Evolutionary conservation across 2,113 vertebrate genomes (phyloP).

Genomic region (Brachypodius melanocephalos): DNA sequence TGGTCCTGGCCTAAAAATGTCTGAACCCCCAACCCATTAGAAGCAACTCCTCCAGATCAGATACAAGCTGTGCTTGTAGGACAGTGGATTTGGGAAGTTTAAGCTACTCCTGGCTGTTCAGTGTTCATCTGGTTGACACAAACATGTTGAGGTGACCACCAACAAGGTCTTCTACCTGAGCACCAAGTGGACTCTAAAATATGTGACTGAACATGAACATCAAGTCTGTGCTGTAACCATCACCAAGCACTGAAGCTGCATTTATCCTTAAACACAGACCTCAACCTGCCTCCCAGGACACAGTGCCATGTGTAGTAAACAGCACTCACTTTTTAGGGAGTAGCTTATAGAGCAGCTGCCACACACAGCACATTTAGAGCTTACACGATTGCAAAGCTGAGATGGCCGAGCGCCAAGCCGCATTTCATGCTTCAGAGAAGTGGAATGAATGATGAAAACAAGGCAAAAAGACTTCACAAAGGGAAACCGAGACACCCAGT

Average conservation of each 20-base stretch:
- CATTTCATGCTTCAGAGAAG: constrained; percentile 67
- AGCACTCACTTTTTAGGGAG: not conserved
- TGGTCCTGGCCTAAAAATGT: not conserved
- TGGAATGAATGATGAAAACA: constrained; percentile 61
- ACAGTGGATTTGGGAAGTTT: not conserved
- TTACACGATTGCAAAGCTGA: constrained; percentile 44
- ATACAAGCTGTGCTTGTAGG: not conserved
- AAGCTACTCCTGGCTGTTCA: not conserved
- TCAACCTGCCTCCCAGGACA: not conserved
- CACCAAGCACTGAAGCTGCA: not conserved
- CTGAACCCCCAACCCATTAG: not conserved
- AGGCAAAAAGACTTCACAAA: constrained; percentile 61
- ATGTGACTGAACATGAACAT: not conserved
- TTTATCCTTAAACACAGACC: not conserved
- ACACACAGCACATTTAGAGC: constrained; percentile 62
- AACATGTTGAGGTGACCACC: not conserved
- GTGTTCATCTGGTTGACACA: not conserved
- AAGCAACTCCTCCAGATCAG: not conserved
- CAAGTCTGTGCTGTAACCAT: not conserved
- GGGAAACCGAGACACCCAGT: constrained; percentile 35
- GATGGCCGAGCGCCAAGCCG: constrained; percentile 48
- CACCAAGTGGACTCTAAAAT: not conserved
- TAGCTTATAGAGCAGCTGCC: constrained; percentile 13
- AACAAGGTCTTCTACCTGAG: not conserved
- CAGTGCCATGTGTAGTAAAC: not conserved